Conservation (phyloP, 2,888 invertebrate species). For the Eristalis tenax region DNA sequence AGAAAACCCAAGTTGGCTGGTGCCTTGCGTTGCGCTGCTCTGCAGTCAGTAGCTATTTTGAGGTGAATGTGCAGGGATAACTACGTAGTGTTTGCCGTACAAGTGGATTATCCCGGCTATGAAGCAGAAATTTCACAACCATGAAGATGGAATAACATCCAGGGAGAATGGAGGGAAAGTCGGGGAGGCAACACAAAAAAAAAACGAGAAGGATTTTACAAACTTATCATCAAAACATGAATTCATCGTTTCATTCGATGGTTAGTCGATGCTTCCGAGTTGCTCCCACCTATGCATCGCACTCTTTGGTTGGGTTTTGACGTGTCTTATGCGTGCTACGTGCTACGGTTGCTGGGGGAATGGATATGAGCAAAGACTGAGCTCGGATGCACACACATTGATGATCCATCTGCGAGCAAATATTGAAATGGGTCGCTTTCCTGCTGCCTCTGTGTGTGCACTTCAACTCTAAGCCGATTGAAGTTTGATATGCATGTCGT, state of each 20-base stretch:
- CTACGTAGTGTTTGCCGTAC: constrained; percentile 54
- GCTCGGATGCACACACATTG: constrained; percentile 47
- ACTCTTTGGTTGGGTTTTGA: constrained; percentile 30
- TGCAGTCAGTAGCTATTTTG: constrained; percentile 50
- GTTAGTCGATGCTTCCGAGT: constrained; percentile 41
- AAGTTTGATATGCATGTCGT: constrained; percentile 9
- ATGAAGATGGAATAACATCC: constrained; percentile 25
- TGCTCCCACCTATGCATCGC: constrained; percentile 22
- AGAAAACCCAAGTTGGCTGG: constrained; percentile 12
- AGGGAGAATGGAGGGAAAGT: not conserved
- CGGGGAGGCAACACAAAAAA: not conserved
- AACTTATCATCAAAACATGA: constrained; percentile 64
- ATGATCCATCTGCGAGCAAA: constrained; percentile 48
- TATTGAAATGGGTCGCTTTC: constrained; percentile 34
- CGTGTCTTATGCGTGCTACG: constrained; percentile 10
- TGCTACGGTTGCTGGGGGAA: not conserved
- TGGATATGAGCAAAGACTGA: constrained; percentile 13
- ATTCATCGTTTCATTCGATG: constrained; percentile 69
- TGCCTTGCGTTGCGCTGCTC: not conserved
- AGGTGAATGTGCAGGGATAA: constrained; percentile 65
- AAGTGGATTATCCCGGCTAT: constrained; percentile 63
- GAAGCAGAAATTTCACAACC: constrained; percentile 34
- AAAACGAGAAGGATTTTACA: constrained; percentile 7
- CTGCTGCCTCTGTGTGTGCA: constrained; percentile 3
- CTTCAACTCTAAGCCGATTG: constrained; percentile 6